Evolutionary conservation across 1,140 invertebrate species (phyloP), one percentile per base, ranked within the genome.

Genomic region (Bicyclus anynana): DNA sequence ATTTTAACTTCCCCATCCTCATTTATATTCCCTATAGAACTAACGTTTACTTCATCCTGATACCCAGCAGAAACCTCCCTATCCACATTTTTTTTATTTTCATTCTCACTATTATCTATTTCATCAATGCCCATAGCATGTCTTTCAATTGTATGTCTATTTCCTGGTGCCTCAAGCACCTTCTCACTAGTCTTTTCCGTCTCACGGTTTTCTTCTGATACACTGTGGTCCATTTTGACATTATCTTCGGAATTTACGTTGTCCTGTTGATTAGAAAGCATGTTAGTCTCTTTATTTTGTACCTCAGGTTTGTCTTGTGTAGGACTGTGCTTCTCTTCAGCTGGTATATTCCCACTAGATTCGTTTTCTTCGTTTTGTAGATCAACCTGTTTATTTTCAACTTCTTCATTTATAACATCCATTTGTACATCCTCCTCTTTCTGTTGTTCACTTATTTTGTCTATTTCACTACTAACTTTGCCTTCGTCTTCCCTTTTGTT

Each of bases 361-460:
- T n/a, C n/a, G n/a, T n/a, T n/a, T n/a, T n/a, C n/a, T n/a, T n/a
- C n/a, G n/a, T n/a, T n/a, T n/a, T n/a, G n/a, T n/a, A n/a, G n/a
- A n/a, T n/a, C n/a, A n/a, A n/a, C n/a, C n/a, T n/a, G n/a, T n/a
- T n/a, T 48, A 35, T 33, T 44, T 48, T 29, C n/a, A 53, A 40
- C 42, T 40, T 54, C 17, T 14, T 54, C 20, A 12, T 33, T 12
- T 10, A 33, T 27, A 18, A 14, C 37, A 33, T 59, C 50, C 12
- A 35, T 17, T 9, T 40, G 13, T 16, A 18, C 18, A 52, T 29
- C 17, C 16, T 6, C 18, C 4, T 42, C 9, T 18, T 17, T 40
- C 12, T 14, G 13, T 16, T 37, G 14, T 10, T 53, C 17, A 29
- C 9, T 23, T 20, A 6, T 37, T 3, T 52, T 16, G 27, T 51